Percentiles rank a stretch among this genome's conserved stretches.
Evolutionary conservation across 2,113 vertebrate species (phyloP).

Genomic region (Daubentonia madagascariensis): DNA sequence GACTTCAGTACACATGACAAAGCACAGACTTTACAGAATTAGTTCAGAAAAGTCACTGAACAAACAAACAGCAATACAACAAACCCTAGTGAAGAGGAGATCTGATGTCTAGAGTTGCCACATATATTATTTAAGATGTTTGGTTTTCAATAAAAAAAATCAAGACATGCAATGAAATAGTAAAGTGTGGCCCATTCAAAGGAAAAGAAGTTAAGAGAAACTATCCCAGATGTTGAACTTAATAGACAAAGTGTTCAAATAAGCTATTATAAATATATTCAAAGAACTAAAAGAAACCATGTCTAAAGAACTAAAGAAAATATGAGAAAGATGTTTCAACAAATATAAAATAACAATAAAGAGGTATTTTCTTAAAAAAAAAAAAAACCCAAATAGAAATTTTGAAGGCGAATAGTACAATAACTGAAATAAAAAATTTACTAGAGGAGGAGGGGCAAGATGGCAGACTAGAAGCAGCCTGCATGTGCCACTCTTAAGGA

Average conservation of each 20-base stretch:
- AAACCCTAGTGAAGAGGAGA: background rate
- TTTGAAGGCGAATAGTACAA: background rate
- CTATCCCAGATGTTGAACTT: background rate
- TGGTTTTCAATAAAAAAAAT: background rate
- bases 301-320: background rate
- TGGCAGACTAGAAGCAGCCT: no score
- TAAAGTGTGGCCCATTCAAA: background rate
- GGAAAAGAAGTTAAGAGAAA: background rate
- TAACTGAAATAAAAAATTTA: background rate
- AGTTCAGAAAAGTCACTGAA: background rate
- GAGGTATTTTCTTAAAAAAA: no score
- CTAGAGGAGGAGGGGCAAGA: no score
- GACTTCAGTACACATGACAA: background rate
- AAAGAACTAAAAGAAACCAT: background rate
- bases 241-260: background rate
- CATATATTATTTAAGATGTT: background rate
- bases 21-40: background rate
- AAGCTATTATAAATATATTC: background rate
- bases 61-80: background rate
- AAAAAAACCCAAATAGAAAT: background rate
- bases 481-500: no score
- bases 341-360: background rate
- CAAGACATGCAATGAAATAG: background rate
- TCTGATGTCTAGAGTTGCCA: background rate
- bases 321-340: background rate